Percentiles rank a stretch among this genome's conserved stretches.
Evolutionary conservation across 2,113 vertebrate genomes (phyloP).

Genomic region (Cynocephalus volans): DNA sequence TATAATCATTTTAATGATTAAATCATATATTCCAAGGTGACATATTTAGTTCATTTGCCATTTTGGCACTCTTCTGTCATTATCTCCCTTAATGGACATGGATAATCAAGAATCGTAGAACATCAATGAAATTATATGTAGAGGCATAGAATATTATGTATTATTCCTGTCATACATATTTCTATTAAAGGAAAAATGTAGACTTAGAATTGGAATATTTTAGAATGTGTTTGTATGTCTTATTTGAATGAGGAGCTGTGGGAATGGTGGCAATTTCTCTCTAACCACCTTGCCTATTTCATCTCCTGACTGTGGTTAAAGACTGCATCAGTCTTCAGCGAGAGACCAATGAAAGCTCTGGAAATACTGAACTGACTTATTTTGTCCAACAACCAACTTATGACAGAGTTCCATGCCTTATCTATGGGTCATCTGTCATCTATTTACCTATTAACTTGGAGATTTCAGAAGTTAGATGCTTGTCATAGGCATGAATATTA

Average conservation of each 20-base stretch:
- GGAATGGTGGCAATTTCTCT: background rate
- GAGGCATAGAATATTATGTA: background rate
- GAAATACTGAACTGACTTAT: background rate
- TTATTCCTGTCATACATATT: background rate
- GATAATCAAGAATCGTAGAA: background rate
- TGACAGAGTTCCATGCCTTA: background rate
- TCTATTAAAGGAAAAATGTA: background rate
- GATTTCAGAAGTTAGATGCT: constrained; percentile 10
- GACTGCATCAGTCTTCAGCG: background rate
- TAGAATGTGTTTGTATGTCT: constrained; percentile 29
- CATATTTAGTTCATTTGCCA: background rate
- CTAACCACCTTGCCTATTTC: background rate
- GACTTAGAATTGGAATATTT: constrained; percentile 28
- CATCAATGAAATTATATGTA: constrained; percentile 5
- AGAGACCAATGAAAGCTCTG: background rate
- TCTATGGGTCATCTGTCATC: background rate
- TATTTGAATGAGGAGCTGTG: background rate
- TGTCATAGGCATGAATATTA: background rate
- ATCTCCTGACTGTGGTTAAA: background rate
- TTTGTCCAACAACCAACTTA: background rate
- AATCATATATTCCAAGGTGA: background rate
- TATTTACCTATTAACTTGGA: background rate
- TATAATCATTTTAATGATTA: constrained; percentile 8
- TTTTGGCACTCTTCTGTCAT: background rate
- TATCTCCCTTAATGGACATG: background rate